Evolutionary conservation across 2,888 invertebrate genomes (phyloP), one percentile per base, ranked within the genome.

Genomic region (Agrotis ipsilon): DNA sequence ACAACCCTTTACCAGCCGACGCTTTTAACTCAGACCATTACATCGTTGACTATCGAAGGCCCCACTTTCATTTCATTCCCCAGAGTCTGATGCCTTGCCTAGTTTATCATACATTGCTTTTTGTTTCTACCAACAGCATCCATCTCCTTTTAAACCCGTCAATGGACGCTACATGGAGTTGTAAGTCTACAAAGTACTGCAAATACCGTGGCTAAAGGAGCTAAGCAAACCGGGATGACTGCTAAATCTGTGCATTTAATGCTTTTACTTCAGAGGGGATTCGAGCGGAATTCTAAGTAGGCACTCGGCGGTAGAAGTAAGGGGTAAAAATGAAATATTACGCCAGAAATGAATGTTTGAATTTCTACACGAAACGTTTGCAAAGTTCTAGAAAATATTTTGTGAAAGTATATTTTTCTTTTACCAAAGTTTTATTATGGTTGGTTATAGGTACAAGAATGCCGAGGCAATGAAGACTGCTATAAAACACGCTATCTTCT

Each of bases 221-320:
- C 67, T 75, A 69, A 75, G 72, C 64, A 82, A 82, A 80, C 75
- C 68, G 57, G 61, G 77, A 65, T 72, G 74, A 76, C 75, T 67
- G 68, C 73, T 65, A 76, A 82, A 77, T 82, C 82, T 63, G 77
- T 79, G 72, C 67, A 75, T 75, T 82, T 75, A 82, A 82, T 82
- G 74, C 77, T 80, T 77, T 82, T 80, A 80, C 79, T 81, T 66
- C 64, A 67, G 64, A 60, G 52, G 9, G 59, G 54, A 69, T 78
- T 67, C 45, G 71, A 52, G 51, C 78, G 46, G 81, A 80, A 81
- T 81, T 69, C 71, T 71, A 74, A 81, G 72, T 68, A 74, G 71
- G 78, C 66, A 68, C 68, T 68, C 57, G 24, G 52, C 55, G 66
- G 52, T 57, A 27, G 48, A 57, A 49, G 21, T 57, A 46, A 45